Percentiles rank a stretch among this genome's conserved stretches.
Evolutionary conservation across 2,113 vertebrate species (phyloP).

Genomic region (Willisornis vidua): DNA sequence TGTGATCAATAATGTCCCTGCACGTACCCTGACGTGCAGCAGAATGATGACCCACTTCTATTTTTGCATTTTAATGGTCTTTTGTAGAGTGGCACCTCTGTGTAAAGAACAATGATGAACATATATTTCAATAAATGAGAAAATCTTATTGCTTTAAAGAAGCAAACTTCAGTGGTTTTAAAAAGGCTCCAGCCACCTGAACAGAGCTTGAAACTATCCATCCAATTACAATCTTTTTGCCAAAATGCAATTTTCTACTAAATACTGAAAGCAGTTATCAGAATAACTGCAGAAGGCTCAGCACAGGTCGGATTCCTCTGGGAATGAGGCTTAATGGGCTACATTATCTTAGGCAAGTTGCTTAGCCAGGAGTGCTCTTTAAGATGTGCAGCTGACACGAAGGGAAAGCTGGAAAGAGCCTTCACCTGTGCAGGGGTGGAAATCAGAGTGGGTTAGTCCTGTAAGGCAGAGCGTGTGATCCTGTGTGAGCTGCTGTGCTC

Average conservation of each 20-base stretch:
- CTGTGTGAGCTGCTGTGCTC: neutral
- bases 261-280: neutral
- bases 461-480: neutral
- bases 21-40: neutral
- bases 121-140: neutral
- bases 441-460: neutral
- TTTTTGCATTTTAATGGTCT: slow-evolving; percentile 16
- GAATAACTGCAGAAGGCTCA: neutral
- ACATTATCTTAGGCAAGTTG: neutral
- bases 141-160: neutral
- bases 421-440: neutral
- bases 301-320: neutral
- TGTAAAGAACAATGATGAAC: neutral
- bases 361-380: neutral
- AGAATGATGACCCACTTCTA: slow-evolving; percentile 51
- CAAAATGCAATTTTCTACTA: neutral
- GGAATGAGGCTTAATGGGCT: neutral
- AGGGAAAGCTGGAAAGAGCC: neutral
- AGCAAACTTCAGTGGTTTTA: neutral
- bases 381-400: neutral
- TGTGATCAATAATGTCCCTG: slow-evolving; percentile 14
- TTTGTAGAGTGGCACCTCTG: neutral
- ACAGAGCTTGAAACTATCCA: neutral
- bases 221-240: neutral
- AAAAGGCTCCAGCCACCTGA: neutral